Evolutionary conservation across 2,797 vertebrate species (phyloP), one percentile per base, ranked within the genome.

Genomic region (Gambusia yucatana): DNA sequence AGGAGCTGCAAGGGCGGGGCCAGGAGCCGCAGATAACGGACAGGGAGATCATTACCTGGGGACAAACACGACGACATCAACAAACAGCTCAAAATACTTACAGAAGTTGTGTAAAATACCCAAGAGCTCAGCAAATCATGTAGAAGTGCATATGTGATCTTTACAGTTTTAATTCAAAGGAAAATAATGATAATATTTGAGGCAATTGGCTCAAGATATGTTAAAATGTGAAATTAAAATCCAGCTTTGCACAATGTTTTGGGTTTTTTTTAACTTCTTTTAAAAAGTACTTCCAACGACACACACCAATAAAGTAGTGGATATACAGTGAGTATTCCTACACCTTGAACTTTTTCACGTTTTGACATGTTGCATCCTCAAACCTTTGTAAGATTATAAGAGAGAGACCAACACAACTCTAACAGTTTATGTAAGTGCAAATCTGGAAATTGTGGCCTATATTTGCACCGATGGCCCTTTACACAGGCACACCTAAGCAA

Each of bases 1-100:
- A 92, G 86, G 0, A 97, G 90, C 82, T 96, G 95, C 88, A 97
- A 65, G 25, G 95, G 89, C 0, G 94, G 92, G 70, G 94, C 94
- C 89, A 95, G 85, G 77, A 95, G 93, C 76, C 94, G 94, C 4
- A 95, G 89, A 83, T 90, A 93, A 72, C 84, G 90, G 80, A 91
- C 75, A 8, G 95, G 91, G 75, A 92, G 88, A 81, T 89, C 92
- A 90, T 93, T 87, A 86, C 90, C 94, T 95, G 86, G 39, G 76
- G 33, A 48, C n/a, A 20, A 73, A 77, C 2, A 36, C 28, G 28
- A 70, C 52, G 6, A 43, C 43, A 22, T 43, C n/a, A 41, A 41
- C 5, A 77, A 36, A 77, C 28, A 9, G 22, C 6, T 52, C 3
- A 3, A 39, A 30, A 55, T 28, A n/a, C 8, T n/a, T 16, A 16